Base-by-base conservation (phyloP, 2,888 invertebrate genomes). In the Pollenia labialis region DNA sequence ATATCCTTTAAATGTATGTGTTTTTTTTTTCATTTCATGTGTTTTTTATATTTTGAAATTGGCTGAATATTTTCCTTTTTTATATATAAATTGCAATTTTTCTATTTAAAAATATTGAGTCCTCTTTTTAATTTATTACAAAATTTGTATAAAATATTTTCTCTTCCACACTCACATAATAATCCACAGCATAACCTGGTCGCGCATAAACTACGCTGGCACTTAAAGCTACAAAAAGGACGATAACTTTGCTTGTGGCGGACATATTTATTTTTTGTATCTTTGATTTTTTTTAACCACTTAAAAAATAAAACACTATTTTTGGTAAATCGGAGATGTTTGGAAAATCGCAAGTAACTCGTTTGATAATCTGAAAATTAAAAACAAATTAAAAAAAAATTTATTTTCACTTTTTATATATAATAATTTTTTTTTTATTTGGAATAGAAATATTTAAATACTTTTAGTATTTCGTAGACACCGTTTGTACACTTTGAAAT, bases 101-200 rank as follows among this genome's bases (percentile, higher is more conserved):
- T 32, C 6, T 32, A 32, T 32, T 2, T 4, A 32, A 32, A 32
- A 68, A 68, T 7, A 40, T 32, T 62, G 1, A 62, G 18, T 62
- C 44, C 12, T 64, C 44, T 54, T 18, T 58, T 3, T 4, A 6
- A 32, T 32, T 32, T 32, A 32, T 12, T 6, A 9, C 40, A 16
- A 44, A n/a, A 54, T 7, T 14, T 50, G 42, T 7, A 62, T 50
- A 56, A 32, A 64, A 18, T 46, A 3, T 18, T n/a, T 48, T 4
- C 6, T 60, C n/a, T 32, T 50, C 54, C 7, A 44, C 83, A 94
- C 95, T 95, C 94, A 95, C 95, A 93, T 95, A 95, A 92, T 95
- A 95, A 92, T 95, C 95, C 86, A 95, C 94, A 88, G 94, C 94
- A 88, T 94, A 94, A 89, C 93, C 93, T 85, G 94, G 94, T 87